Base-by-base conservation (phyloP, 2,888 invertebrate species). In the Itoplectis maculator region DNA sequence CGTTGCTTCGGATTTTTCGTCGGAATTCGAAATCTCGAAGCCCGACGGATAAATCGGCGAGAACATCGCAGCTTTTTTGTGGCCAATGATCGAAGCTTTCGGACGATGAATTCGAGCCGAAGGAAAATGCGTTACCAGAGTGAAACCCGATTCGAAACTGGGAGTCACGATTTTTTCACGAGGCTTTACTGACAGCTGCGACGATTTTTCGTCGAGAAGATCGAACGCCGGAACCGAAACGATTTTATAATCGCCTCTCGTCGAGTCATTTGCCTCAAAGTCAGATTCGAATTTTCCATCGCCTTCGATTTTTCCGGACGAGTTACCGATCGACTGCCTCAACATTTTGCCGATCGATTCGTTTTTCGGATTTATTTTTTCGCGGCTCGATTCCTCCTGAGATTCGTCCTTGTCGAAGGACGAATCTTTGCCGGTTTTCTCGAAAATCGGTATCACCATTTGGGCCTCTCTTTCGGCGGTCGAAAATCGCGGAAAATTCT, bases 1-100 rank as follows among this genome's bases (percentile, higher is more conserved):
- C 6, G 61, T n/a, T n/a, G n/a, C n/a, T n/a, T n/a, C 7, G 0
- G 29, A 15, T 74, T 79, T 74, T 8, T 37, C 70, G 0, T 20
- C 3, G 2, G 18, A 11, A 45, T 65, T 2, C 9, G 51, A 7
- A 0, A 68, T 29, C 8, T 84, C 81, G 23, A 76, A 68, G 15
- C 79, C 63, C 11, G 77, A 68, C n/a, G 81, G 72, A 79, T 81
- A 79, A 18, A 81, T 78, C 0, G 83, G 81, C 4, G 81, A 81
- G 61, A 66, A 69, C 40, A 79, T 63, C 0, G 61, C 56, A 0
- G 66, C 18, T 9, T 9, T n/a, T 37, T 35, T 77, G 6, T 61
- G 37, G 15, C 65, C 63, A 0, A 74, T 7, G 45, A 59, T 74
- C 29, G 77, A 78, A n/a, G 15, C 72, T 35, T 49, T 35, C 11